Conservation (phyloP, 2,113 vertebrate genomes). For the Trinectes maculatus region DNA sequence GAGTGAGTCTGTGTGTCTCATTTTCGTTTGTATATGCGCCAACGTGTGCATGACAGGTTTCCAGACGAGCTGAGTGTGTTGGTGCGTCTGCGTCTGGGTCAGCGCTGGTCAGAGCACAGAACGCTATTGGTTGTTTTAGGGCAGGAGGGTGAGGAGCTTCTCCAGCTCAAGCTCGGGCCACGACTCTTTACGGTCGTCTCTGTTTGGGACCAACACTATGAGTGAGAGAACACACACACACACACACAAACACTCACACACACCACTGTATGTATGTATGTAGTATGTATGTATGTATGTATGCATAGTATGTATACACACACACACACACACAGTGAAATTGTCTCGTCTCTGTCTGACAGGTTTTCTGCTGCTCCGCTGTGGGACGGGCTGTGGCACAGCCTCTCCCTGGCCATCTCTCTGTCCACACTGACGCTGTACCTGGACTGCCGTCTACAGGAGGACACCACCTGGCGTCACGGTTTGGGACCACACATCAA, state of each 20-base stretch:
- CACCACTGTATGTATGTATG: no score
- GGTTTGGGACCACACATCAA: neutral
- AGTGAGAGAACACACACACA: constrained; percentile 22
- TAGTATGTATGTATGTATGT: no score
- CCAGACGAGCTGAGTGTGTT: constrained; percentile 48
- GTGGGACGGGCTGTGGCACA: constrained; percentile 41
- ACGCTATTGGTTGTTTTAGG: constrained; percentile 39
- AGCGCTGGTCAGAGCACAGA: constrained; percentile 14
- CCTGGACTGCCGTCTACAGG: constrained; percentile 27
- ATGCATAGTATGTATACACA: no score
- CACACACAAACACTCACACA: neutral
- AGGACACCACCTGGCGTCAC: constrained; percentile 35
- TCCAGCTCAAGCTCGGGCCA: constrained; percentile 6
- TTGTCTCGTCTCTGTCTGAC: neutral
- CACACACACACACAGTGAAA: neutral
- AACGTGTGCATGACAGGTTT: constrained; percentile 56
- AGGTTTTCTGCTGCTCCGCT: constrained; percentile 34
- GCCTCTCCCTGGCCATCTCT: constrained; percentile 25
- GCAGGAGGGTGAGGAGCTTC: constrained; percentile 38
- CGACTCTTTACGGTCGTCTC: constrained; percentile 25
- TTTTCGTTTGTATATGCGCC: constrained; percentile 3
- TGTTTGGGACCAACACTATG: constrained; percentile 31
- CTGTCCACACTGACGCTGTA: constrained; percentile 24
- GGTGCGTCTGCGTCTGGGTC: constrained; percentile 38
- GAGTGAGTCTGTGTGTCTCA: no score